Base-by-base conservation (phyloP, 2,113 vertebrate genomes). In the Urocolius indicus region DNA sequence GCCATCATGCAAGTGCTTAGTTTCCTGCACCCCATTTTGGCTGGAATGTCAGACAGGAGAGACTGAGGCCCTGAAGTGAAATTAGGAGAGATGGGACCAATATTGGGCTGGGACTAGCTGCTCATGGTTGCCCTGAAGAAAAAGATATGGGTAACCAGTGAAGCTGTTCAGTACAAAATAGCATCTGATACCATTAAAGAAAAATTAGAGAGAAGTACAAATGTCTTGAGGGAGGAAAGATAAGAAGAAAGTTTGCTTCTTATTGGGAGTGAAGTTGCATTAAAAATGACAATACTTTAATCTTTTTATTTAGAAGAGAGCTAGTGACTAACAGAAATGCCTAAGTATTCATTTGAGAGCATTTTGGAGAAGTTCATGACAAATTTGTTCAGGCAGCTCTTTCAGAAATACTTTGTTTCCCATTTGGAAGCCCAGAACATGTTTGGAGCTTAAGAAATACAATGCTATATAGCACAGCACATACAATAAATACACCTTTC, bases 391-490 rank as follows among this genome's bases (percentile, higher is more conserved):
- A 66, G 49, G 52, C 75, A 88, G 90, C 61, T 85, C 67, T 85
- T 87, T 87, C 83, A 80, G 65, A 89, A 89, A 49, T 84, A 76
- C 59, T 94, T 90, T 76, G 13, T 82, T 91, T 94, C 74, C 83
- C 41, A 34, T 78, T 90, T 79, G 36, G 84, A 87, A 81, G 29
- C 32, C 69, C 43, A 6, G 78, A 93, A 74, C 6, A 23, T 57
- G 16, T 78, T 84, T 68, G n/a, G n/a, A 30, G 36, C n/a, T 96
- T 73, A 49, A 87, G 58, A 87, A 69, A 49, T 36, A 45, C 45
- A n/a, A 21, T 13, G 29, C 16, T 89, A 57, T 72, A 68, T 6
- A 41, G 38, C 38, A 41, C 38, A 41, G 38, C 38, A 59, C 20
- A 7, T 1, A 58, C 34, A 83, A 77, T n/a, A 79, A 94, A 78